A percentile compares a stretch with the other conserved stretches of the same genome.
Evolutionary conservation across 2,797 vertebrate genomes (phyloP).

Genomic region (Meda fulgida): DNA sequence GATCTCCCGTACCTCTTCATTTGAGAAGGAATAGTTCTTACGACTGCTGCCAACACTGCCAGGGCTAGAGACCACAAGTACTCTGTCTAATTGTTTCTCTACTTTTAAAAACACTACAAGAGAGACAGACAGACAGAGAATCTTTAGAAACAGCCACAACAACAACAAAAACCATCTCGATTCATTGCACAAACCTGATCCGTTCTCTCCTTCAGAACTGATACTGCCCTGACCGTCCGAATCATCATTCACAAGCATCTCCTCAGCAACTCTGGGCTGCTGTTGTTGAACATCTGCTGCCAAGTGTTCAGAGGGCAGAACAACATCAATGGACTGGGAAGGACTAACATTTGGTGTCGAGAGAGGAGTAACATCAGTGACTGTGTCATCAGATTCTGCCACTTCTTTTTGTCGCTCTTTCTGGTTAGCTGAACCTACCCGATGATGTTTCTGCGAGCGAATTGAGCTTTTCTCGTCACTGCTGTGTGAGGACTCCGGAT

Average conservation of each 20-base stretch:
- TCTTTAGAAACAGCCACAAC: background rate
- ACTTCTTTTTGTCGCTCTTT: constrained; percentile 60
- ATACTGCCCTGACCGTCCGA: constrained; percentile 2
- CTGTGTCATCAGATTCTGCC: constrained; percentile 85
- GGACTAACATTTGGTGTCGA: constrained; percentile 88
- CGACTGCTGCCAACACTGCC: constrained; percentile 59
- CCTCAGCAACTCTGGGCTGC: constrained; percentile 13
- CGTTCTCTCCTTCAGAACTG: constrained; percentile 38
- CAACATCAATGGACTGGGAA: constrained; percentile 81
- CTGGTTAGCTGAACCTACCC: constrained; percentile 44
- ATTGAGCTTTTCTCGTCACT: constrained; percentile 65
- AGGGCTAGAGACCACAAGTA: constrained; percentile 70
- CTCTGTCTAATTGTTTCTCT: constrained; percentile 76
- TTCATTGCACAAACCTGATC: constrained; percentile 14
- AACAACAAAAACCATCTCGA: background rate
- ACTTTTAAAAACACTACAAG: constrained; percentile 77
- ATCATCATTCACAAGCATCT: background rate
- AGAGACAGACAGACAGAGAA: background rate
- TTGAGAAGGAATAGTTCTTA: constrained; percentile 92
- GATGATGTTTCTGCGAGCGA: constrained; percentile 31
- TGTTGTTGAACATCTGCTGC: constrained; percentile 25
- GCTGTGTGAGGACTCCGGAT: constrained; percentile 74
- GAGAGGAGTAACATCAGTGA: constrained; percentile 89
- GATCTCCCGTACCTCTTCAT: constrained; percentile 86
- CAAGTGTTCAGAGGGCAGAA: constrained; percentile 38